Conservation (phyloP, 2,797 vertebrate species). For the Silurus lanzhouensis region DNA sequence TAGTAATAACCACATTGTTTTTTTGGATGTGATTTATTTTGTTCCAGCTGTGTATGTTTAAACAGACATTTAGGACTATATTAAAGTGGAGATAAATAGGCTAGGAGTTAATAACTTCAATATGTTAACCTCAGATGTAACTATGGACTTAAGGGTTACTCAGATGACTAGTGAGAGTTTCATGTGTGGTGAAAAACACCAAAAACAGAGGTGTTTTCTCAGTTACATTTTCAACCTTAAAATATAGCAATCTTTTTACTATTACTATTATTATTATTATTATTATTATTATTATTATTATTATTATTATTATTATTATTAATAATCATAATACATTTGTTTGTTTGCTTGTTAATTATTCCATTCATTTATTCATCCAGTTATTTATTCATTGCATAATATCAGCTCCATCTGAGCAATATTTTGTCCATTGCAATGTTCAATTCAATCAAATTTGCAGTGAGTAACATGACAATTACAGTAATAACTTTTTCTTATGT, state of each 20-base stretch:
- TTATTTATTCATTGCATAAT: constrained; percentile 7
- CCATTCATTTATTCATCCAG: too few species aligned
- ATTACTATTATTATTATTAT: too few species aligned
- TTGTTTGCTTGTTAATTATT: too few species aligned
- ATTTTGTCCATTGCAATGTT: not conserved
- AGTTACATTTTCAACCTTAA: not conserved
- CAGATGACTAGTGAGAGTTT: not conserved
- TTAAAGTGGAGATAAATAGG: not conserved
- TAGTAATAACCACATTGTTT: not conserved
- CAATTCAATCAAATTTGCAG: not conserved
- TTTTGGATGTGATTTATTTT: not conserved
- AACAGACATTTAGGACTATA: not conserved
- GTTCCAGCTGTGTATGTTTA: not conserved
- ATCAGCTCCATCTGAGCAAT: not conserved
- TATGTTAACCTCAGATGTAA: not conserved
- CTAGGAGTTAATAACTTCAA: not conserved
- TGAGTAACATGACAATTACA: not conserved
- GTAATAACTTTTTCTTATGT: not conserved
- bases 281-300: too few species aligned
- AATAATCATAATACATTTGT: too few species aligned
- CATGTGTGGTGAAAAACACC: not conserved
- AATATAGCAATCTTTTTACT: not conserved
- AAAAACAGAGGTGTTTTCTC: not conserved
- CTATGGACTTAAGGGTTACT: not conserved
- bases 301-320: too few species aligned